These are phyloP conservation scores for Heteromurus nitidus DNA, from an alignment of 2,888 invertebrate genomes.

Conservation along the genomic window DNA sequence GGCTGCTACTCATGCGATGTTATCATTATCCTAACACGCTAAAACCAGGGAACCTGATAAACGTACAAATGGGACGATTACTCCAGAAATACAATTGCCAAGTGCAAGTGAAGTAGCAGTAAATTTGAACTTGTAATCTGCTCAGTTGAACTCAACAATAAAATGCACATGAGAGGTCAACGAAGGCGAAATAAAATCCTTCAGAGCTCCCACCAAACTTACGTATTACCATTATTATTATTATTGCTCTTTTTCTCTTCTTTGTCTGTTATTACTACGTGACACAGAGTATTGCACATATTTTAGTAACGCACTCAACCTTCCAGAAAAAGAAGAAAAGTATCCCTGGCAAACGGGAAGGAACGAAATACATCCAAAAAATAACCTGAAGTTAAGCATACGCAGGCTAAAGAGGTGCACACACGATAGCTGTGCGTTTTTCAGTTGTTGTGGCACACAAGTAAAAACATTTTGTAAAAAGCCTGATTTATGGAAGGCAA, in stretches of 20 bases:
- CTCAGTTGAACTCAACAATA: constrained; percentile 28
- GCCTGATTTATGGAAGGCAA: constrained; percentile 13
- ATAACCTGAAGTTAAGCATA: too few species aligned
- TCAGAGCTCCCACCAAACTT: neutral
- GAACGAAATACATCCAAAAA: too few species aligned
- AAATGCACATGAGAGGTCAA: constrained; percentile 31
- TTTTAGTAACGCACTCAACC: neutral
- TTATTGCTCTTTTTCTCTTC: constrained; percentile 4
- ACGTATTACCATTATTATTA: neutral
- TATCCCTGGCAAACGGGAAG: neutral
- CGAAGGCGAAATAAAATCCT: neutral
- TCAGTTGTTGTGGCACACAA: neutral
- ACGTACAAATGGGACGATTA: constrained; percentile 36
- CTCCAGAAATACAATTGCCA: constrained; percentile 25
- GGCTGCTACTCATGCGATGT: constrained; percentile 17
- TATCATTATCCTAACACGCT: constrained; percentile 23
- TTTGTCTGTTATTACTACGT: constrained; percentile 11
- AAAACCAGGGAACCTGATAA: constrained; percentile 32
- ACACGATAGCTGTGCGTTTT: neutral
- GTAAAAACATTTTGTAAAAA: constrained; percentile 25
- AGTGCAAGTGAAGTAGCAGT: constrained; percentile 30
- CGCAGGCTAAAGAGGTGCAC: neutral
- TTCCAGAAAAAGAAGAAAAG: neutral
- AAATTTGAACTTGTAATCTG: constrained; percentile 33
- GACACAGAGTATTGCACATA: neutral